Evolutionary conservation across 2,888 invertebrate genomes (phyloP).

Genomic region (Spilosoma lubricipeda): DNA sequence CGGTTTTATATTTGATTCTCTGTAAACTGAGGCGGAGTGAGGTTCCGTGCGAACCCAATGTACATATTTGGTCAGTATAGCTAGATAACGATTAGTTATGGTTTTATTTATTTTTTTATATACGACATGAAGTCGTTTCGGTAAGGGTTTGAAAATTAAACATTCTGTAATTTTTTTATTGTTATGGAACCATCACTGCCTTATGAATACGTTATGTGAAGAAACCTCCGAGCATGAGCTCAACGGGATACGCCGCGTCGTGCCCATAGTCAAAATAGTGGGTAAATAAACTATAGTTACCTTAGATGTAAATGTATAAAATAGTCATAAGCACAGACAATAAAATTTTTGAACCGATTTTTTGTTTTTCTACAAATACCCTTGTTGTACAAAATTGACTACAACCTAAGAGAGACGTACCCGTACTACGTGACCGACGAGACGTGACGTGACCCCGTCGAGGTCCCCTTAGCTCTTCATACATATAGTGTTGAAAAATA

Average conservation of each 20-base stretch:
- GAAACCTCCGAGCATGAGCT: slow-evolving; percentile 61
- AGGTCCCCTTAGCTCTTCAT: too few species aligned
- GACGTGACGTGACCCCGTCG: too few species aligned
- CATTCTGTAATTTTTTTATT: slow-evolving; percentile 38
- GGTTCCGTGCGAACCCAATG: slow-evolving; percentile 9
- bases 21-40: neutral
- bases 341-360: slow-evolving; percentile 53
- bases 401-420: neutral
- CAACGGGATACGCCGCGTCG: slow-evolving; percentile 64
- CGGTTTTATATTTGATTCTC: neutral
- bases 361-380: slow-evolving; percentile 9
- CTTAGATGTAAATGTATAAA: slow-evolving; percentile 73
- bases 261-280: slow-evolving; percentile 81
- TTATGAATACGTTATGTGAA: slow-evolving; percentile 60
- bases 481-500: too few species aligned
- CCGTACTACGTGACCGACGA: neutral
- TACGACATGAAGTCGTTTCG: slow-evolving; percentile 39
- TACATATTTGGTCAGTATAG: slow-evolving; percentile 48
- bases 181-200: slow-evolving; percentile 71
- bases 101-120: slow-evolving; percentile 56
- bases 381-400: neutral
- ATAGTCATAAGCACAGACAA: slow-evolving; percentile 69
- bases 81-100: slow-evolving; percentile 45
- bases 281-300: slow-evolving; percentile 75
- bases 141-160: slow-evolving; percentile 40